Percentiles rank a stretch among this genome's conserved stretches.
Conservation (phyloP, 1,140 invertebrate species). For the Nasonia longicornis region DNA sequence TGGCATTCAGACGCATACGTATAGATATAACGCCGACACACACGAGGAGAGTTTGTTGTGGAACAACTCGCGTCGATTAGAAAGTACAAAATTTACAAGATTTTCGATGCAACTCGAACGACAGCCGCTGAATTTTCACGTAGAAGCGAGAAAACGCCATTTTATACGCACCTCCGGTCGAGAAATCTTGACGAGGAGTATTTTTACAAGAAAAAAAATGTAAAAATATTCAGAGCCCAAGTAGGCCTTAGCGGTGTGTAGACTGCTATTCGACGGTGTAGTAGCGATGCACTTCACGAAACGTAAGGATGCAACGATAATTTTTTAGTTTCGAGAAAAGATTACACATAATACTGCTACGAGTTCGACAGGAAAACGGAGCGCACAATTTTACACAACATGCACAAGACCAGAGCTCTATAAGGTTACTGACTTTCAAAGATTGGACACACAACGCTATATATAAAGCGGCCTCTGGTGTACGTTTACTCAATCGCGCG, state of each 20-base stretch:
- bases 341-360: slow-evolving; percentile 23
- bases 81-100: not conserved
- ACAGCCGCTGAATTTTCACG: not conserved
- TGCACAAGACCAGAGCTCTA: not conserved
- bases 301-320: not conserved
- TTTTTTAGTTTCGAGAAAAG: slow-evolving; percentile 3
- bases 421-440: slow-evolving; percentile 31
- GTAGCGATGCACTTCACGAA: not conserved
- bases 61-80: not conserved
- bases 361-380: not conserved
- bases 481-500: not conserved
- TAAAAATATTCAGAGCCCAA: not conserved
- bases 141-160: not conserved
- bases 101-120: not conserved
- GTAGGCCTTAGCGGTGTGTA: not conserved
- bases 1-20: not conserved
- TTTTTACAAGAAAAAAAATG: not conserved
- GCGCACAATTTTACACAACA: not conserved
- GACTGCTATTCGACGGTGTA: not conserved
- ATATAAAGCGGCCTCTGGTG: slow-evolving; percentile 44
- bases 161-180: slow-evolving; percentile 13
- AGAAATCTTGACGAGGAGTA: not conserved
- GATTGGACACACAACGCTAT: not conserved
- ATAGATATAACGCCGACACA: not conserved
- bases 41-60: not conserved